Evolutionary conservation across 1,140 invertebrate genomes (phyloP), one percentile per base, ranked within the genome.

Genomic region (Anoplophora glabripennis): DNA sequence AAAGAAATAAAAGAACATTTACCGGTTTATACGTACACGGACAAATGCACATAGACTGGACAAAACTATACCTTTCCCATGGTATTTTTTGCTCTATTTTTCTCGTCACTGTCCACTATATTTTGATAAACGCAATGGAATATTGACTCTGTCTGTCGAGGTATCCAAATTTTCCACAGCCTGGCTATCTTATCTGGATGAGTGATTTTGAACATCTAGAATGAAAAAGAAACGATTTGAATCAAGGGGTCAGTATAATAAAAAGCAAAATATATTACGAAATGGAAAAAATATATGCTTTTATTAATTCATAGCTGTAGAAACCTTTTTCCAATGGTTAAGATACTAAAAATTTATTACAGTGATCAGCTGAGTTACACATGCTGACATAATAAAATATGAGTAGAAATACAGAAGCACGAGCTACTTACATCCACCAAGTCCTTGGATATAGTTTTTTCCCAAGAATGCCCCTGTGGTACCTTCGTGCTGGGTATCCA

Each of bases 31-130:
- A n/a, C n/a, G n/a, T n/a, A n/a, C n/a, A n/a, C n/a, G n/a, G n/a
- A n/a, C n/a, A n/a, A n/a, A n/a, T n/a, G n/a, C n/a, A n/a, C n/a
- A n/a, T n/a, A n/a, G n/a, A n/a, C 21, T 28, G 3, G 21, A 28
- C 5, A 28, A 5, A 28, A 5, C 5, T 5, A 11, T 55, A 71
- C 67, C 56, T 65, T 70, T 62, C 68, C 67, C 49, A 61, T 64
- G 0, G 56, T 57, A 44, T 44, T 67, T 57, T 70, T 71, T 0
- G 63, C 57, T 56, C 64, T 68, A 21, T 68, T 69, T 47, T 67
- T 69, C 9, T 40, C 40, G 14, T 56, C 53, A 7, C 33, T n/a
- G 18, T 53, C 53, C 4, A 71, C 53, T 21, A 21, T 33, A 4
- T 63, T 7, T 12, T 51, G 21, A 52, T 63, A 70, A 14, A 71